Percentiles rank a stretch among this genome's conserved stretches.
phyloP scores from a whole-genome alignment of 2,113 vertebrate species.

The Brachirus orientalis region DNA sequence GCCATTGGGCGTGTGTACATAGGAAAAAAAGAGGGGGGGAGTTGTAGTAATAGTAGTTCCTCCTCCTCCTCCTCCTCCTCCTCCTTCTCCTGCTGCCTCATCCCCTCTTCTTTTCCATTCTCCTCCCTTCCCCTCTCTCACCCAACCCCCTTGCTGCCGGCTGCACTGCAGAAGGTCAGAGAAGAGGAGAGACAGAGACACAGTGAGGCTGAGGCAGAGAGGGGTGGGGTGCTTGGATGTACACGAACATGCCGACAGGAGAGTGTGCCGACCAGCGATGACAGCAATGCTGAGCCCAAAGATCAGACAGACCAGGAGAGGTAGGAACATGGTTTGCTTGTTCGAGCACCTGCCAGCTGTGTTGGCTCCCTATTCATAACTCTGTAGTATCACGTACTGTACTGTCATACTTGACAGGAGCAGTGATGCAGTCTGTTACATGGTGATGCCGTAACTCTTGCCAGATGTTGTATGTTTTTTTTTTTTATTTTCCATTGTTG shows the following conservation, averaged over 20 bases:
- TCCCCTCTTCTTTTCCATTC: constrained; percentile 57
- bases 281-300: constrained; percentile 92
- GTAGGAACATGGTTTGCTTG: constrained; percentile 76
- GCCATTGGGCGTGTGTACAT: constrained; percentile 57
- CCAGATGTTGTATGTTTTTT: too few species aligned
- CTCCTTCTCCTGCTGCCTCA: constrained; percentile 50
- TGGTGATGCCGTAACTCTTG: too few species aligned
- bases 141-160: constrained; percentile 71
- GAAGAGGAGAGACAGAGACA: constrained; percentile 45
- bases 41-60: constrained; percentile 29
- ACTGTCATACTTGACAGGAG: neutral
- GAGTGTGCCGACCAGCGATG: constrained; percentile 60
- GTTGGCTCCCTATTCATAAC: neutral
- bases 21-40: neutral
- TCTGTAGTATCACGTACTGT: neutral
- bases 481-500: too few species aligned
- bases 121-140: constrained; percentile 54
- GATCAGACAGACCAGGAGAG: constrained; percentile 91
- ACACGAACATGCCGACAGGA: constrained; percentile 73
- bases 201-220: constrained; percentile 26
- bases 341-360: constrained; percentile 8
- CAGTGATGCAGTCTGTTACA: neutral
- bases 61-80: constrained; percentile 12
- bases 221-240: constrained; percentile 65
- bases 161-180: constrained; percentile 76